Conservation (phyloP, 37 sponge, comb jelly and placozoan genomes). For the Diacarnus erythraeanus region DNA sequence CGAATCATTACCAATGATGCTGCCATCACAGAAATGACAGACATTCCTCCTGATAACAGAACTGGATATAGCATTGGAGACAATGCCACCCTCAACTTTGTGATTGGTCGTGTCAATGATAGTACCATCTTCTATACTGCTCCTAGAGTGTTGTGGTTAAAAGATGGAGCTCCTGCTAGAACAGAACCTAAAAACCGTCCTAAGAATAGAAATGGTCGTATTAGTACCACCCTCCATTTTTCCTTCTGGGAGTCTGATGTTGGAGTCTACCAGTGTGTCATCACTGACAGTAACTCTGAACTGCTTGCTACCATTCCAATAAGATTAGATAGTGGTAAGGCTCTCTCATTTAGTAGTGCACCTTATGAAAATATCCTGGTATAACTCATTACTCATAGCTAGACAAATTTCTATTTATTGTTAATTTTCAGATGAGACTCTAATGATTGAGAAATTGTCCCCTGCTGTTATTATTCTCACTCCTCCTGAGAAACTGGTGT, state of each 20-base stretch:
- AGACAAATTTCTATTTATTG: not conserved
- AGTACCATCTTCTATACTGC: not conserved
- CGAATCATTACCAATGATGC: not conserved
- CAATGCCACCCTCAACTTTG: not conserved
- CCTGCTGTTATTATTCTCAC: constrained; percentile 19
- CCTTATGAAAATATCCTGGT: too few relatives aligned
- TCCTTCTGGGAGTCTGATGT: constrained; percentile 22
- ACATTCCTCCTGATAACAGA: not conserved
- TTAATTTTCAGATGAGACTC: not conserved
- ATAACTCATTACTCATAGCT: too few relatives aligned
- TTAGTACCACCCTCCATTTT: not conserved
- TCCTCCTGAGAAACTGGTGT: constrained; percentile 49
- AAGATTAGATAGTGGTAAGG: constrained; percentile 35
- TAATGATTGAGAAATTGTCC: constrained; percentile 13
- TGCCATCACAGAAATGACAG: too few relatives aligned
- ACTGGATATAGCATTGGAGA: not conserved
- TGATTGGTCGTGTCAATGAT: not conserved
- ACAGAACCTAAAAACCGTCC: not conserved
- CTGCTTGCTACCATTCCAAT: constrained; percentile 22
- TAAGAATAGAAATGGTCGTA: not conserved
- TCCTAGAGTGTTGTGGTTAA: constrained; percentile 27
- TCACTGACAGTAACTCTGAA: constrained; percentile 19
- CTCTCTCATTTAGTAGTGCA: too few relatives aligned
- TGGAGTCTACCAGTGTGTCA: constrained; percentile 51
- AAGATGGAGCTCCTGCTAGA: constrained; percentile 12